Evolutionary conservation across 2,113 vertebrate species (phyloP).

Genomic region (Cygnus buccinator): DNA sequence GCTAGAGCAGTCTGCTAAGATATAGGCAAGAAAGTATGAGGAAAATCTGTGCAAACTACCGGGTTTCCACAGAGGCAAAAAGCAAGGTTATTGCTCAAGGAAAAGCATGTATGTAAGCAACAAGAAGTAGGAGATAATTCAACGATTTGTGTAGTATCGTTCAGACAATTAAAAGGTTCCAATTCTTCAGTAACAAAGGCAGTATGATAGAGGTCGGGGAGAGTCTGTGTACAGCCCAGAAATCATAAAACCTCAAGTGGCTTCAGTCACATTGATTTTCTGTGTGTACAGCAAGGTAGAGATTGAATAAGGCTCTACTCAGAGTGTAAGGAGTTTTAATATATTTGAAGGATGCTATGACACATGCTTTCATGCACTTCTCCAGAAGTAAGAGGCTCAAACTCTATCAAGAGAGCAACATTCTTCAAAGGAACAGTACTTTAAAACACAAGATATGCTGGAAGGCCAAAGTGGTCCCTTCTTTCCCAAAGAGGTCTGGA

Average conservation of each 20-base stretch:
- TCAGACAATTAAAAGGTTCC: background rate
- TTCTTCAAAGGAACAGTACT: background rate
- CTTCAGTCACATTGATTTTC: background rate
- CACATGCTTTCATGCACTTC: background rate
- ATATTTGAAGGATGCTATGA: background rate
- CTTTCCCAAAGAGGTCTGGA: fast-evolving
- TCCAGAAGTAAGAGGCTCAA: background rate
- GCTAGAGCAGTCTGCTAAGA: background rate
- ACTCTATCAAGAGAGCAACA: background rate
- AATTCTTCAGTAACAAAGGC: background rate
- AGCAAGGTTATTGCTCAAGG: background rate
- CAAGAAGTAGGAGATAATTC: background rate
- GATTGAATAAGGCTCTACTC: background rate
- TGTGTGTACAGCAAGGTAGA: background rate
- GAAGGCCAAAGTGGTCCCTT: background rate
- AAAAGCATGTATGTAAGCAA: background rate
- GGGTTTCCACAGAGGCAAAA: background rate
- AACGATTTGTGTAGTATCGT: background rate
- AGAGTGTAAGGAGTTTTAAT: background rate
- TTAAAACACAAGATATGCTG: background rate
- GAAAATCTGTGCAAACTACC: background rate
- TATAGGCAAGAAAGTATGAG: background rate
- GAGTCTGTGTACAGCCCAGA: background rate
- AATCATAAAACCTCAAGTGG: background rate
- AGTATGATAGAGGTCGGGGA: background rate